Percentiles rank a stretch among this genome's conserved stretches.
These are phyloP conservation scores for Cassiopea andromeda DNA, from an alignment of 30 jellyfish, hydroid and myxozoan species.

Conservation along the genomic window DNA sequence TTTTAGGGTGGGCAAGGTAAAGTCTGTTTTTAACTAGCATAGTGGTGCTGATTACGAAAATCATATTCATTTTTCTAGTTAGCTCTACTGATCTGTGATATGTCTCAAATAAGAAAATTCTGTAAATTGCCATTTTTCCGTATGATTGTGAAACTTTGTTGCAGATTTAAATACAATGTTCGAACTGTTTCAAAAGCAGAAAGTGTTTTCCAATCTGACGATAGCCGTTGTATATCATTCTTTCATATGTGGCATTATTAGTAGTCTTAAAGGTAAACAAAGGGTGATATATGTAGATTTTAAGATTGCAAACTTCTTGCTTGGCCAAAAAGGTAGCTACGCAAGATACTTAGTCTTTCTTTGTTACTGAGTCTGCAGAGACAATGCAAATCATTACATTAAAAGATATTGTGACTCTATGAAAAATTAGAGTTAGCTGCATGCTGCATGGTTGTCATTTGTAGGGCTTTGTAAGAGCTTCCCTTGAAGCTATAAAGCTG, in stretches of 20 bases:
- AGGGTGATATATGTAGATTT: conserved; percentile 34
- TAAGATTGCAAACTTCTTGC: conserved; percentile 51
- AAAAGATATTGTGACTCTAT: neutral
- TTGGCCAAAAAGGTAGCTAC: conserved; percentile 44
- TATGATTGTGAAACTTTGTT: neutral
- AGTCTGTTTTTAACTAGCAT: neutral
- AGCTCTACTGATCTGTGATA: neutral
- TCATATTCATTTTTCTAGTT: neutral
- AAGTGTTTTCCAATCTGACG: too few relatives aligned
- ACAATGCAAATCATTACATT: conserved; percentile 48
- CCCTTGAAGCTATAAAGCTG: conserved; percentile 23
- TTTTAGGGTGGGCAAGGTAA: neutral
- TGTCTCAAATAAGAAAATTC: neutral
- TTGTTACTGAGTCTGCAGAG: conserved; percentile 29
- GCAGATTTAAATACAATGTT: neutral
- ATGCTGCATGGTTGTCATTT: neutral
- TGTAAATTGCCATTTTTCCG: neutral
- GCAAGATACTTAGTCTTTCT: conserved; percentile 27
- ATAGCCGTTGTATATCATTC: too few relatives aligned
- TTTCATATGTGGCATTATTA: too few relatives aligned
- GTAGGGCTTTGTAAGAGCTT: neutral
- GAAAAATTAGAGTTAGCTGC: neutral
- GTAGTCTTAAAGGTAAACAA: neutral
- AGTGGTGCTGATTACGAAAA: neutral
- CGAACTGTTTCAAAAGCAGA: too few relatives aligned